phyloP scores from a whole-genome alignment of 2,797 vertebrate species.

The Novumbra hubbsi region DNA sequence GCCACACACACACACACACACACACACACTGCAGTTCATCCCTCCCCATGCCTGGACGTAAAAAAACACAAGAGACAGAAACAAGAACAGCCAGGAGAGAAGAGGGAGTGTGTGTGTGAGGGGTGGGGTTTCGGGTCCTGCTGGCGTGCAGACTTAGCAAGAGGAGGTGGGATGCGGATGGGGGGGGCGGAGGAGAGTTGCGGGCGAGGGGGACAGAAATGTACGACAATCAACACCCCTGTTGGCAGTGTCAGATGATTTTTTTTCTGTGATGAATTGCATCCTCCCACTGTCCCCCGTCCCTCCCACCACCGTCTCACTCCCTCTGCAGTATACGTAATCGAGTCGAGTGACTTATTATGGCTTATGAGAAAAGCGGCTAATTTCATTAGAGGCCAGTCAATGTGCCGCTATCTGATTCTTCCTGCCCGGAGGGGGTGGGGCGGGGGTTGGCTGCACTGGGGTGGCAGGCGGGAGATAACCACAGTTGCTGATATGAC shows the following conservation, averaged over 20 bases:
- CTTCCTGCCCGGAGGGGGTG: constrained; percentile 53
- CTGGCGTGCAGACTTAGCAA: constrained; percentile 52
- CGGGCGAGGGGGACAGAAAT: constrained; percentile 66
- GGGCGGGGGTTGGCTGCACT: constrained; percentile 24
- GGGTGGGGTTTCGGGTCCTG: constrained; percentile 20
- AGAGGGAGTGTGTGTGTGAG: not conserved
- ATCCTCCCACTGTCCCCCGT: constrained; percentile 3
- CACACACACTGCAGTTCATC: too few species aligned
- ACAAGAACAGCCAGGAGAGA: constrained; percentile 33
- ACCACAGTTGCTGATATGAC: constrained; percentile 15
- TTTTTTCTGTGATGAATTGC: constrained; percentile 62
- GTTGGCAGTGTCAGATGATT: constrained; percentile 75
- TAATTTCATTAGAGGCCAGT: constrained; percentile 80
- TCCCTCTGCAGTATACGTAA: constrained; percentile 70
- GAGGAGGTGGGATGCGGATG: constrained; percentile 49
- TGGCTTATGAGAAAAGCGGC: constrained; percentile 78
- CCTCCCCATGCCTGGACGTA: constrained; percentile 31
- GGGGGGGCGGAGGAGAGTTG: constrained; percentile 26
- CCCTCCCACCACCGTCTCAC: constrained; percentile 44
- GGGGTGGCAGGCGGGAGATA: constrained; percentile 43
- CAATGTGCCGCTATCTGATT: constrained; percentile 63
- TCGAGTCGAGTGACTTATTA: constrained; percentile 87
- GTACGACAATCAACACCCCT: constrained; percentile 86
- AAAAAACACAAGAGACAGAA: constrained; percentile 9
- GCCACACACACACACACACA: too few species aligned